These are phyloP conservation scores for Sebastes schlegelii DNA, from an alignment of 2,113 vertebrate genomes.

Conservation along the genomic window DNA sequence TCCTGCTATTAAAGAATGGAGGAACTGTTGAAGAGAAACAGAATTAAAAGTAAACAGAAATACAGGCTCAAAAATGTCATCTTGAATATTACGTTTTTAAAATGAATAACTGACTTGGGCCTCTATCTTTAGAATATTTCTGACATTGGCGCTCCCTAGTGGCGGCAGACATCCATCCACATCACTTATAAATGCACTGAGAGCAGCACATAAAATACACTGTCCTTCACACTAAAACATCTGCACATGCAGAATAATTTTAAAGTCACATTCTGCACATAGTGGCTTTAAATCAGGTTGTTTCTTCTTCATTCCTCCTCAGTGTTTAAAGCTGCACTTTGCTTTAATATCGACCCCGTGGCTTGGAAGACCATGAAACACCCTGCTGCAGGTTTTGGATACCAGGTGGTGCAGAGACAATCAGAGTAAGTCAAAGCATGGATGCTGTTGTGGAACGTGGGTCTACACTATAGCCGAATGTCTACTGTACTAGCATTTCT, in stretches of 20 bases:
- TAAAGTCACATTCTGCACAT: not conserved
- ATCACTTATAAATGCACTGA: not conserved
- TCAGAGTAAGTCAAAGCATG: constrained; percentile 48
- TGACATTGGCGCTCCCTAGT: not conserved
- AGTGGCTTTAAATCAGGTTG: not conserved
- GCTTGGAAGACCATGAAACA: constrained; percentile 66
- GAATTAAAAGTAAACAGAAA: not conserved
- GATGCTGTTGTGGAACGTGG: not conserved
- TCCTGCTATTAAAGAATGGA: not conserved
- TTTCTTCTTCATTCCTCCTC: constrained; percentile 16
- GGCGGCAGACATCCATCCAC: not conserved
- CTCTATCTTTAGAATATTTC: not conserved
- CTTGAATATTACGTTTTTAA: not conserved
- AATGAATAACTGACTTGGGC: not conserved
- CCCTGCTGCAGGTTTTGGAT: constrained; percentile 72
- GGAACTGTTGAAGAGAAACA: not conserved
- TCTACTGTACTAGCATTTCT: not conserved
- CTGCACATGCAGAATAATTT: not conserved
- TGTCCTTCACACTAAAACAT: too few relatives aligned
- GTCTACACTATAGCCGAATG: not conserved
- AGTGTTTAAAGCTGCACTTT: constrained; percentile 57
- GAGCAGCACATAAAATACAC: not conserved
- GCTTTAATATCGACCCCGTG: constrained; percentile 78
- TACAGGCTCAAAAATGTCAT: not conserved
- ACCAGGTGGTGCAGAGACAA: constrained; percentile 77